Evolutionary conservation across 2,113 vertebrate genomes (phyloP).

Genomic region (Scatophagus argus): DNA sequence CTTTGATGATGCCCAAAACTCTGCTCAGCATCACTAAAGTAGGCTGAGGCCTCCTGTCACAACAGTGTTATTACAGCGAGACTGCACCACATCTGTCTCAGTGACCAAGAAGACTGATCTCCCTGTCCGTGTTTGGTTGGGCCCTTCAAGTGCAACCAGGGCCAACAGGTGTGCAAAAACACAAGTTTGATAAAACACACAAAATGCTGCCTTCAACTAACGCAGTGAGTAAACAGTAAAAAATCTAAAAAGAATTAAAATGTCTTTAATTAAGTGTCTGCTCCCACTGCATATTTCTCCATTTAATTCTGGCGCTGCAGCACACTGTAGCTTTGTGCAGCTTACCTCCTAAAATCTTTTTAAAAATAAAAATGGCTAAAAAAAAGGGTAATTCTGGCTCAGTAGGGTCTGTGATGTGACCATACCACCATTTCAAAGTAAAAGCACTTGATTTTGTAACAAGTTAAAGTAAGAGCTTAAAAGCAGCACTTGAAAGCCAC

Average conservation of each 20-base stretch:
- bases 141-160: too few species aligned
- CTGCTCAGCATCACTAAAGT: neutral
- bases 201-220: slow-evolving; percentile 6
- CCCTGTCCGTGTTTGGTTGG: neutral
- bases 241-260: too few species aligned
- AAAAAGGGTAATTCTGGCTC: neutral
- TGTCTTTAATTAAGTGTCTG: neutral
- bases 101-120: neutral
- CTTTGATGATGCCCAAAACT: neutral
- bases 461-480: neutral
- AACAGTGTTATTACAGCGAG: neutral
- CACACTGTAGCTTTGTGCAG: neutral
- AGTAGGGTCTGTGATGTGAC: slow-evolving; percentile 4
- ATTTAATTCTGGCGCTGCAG: neutral
- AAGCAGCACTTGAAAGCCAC: neutral
- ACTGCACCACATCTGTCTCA: neutral
- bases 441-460: slow-evolving; percentile 32
- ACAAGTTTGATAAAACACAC: neutral
- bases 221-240: slow-evolving; percentile 1
- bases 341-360: neutral
- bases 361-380: neutral
- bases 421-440: slow-evolving; percentile 5
- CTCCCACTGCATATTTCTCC: neutral
- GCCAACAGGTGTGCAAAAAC: neutral
- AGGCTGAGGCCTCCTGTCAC: slow-evolving; percentile 39